Percentiles rank a stretch among this genome's conserved stretches.
phyloP scores from a whole-genome alignment of 2,888 invertebrate genomes.

The Halictus ligatus region DNA sequence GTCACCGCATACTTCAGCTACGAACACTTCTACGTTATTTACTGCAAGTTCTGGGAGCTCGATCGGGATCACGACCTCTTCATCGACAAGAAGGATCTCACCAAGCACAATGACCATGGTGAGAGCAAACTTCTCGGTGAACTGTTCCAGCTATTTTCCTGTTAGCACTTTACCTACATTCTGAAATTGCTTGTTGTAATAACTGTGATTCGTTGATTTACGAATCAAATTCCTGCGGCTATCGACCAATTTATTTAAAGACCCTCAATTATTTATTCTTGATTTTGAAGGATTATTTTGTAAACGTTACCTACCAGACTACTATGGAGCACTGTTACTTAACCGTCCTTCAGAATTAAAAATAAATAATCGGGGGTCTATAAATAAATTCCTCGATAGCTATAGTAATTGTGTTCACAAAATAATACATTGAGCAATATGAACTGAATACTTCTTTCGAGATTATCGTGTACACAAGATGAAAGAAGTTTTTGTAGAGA shows the following conservation, averaged over 20 bases:
- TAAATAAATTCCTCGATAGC: background rate
- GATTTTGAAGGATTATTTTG: background rate
- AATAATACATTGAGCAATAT: background rate
- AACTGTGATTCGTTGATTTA: background rate
- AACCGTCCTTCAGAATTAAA: background rate
- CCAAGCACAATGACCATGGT: slow-evolving; percentile 98
- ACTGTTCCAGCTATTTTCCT: background rate
- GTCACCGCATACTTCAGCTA: slow-evolving; percentile 96
- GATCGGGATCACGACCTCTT: slow-evolving; percentile 99
- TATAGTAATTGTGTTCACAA: background rate
- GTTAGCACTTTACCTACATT: background rate
- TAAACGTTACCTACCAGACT: background rate
- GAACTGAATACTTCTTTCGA: background rate
- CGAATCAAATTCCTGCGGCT: background rate
- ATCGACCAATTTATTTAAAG: background rate
- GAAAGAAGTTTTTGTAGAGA: background rate
- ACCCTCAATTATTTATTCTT: background rate
- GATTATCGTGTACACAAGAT: background rate
- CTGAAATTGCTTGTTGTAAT: background rate
- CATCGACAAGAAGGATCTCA: slow-evolving; percentile 97
- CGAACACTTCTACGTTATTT: slow-evolving; percentile 99
- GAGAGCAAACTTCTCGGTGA: slow-evolving; percentile 52
- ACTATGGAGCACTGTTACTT: background rate
- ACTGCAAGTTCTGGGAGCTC: slow-evolving; percentile 99
- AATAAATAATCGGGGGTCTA: background rate